These are phyloP conservation scores for Agonum fuliginosum DNA, from an alignment of 2,888 invertebrate genomes.

Conservation along the genomic window DNA sequence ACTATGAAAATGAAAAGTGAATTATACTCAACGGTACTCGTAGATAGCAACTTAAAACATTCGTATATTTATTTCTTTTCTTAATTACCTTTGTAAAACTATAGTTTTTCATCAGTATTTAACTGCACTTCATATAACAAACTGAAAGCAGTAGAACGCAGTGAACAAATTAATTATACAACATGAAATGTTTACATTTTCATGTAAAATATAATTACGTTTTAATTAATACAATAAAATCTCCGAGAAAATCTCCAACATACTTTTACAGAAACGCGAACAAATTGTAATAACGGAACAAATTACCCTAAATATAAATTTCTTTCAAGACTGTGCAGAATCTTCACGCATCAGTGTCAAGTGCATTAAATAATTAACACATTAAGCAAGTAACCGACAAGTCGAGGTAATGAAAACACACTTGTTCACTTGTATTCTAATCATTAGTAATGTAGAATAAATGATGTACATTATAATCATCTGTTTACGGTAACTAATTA, in stretches of 20 bases:
- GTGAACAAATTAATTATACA: not conserved
- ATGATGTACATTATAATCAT: not conserved
- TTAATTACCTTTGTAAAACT: no score
- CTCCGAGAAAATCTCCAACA: not conserved
- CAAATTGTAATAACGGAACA: constrained; percentile 37
- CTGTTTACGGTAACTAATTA: not conserved
- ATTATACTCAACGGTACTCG: no score
- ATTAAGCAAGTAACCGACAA: not conserved
- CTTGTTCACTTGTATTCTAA: not conserved
- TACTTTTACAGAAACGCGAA: not conserved
- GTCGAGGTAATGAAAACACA: not conserved
- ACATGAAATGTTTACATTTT: not conserved
- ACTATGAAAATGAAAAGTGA: no score
- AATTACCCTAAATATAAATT: not conserved
- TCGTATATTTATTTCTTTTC: no score
- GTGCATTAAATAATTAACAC: constrained; percentile 7
- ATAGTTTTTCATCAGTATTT: no score
- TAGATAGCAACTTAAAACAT: no score
- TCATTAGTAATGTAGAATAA: not conserved
- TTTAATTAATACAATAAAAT: constrained; percentile 13
- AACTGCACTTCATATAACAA: no score
- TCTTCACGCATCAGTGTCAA: not conserved
- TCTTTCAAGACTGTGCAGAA: not conserved
- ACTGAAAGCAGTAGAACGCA: not conserved
- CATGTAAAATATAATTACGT: not conserved